phyloP scores from a whole-genome alignment of 2,113 vertebrate genomes.

The Laticauda laticaudata region DNA sequence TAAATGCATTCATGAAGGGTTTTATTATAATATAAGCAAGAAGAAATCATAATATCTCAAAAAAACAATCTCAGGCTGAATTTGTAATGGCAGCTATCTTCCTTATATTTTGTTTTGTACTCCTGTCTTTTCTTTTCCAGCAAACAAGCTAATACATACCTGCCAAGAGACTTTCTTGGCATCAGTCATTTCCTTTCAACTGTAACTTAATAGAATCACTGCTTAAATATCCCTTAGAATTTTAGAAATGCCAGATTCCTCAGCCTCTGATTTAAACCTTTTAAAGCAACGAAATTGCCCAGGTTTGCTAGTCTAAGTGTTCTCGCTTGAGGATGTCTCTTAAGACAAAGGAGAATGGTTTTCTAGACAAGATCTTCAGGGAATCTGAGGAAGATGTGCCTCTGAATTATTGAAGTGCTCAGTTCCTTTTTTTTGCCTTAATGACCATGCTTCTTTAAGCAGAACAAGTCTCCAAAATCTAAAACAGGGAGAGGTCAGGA shows the following conservation, averaged over 20 bases:
- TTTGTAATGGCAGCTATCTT: constrained; percentile 2
- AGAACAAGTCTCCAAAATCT: constrained; percentile 47
- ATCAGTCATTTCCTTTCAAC: constrained; percentile 15
- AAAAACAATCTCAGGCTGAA: neutral
- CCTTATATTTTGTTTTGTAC: neutral
- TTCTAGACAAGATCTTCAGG: constrained; percentile 12
- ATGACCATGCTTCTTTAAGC: constrained; percentile 56
- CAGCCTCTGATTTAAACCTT: neutral
- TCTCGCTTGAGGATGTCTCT: constrained; percentile 18
- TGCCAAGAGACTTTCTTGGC: constrained; percentile 6
- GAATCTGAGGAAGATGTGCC: constrained; percentile 28
- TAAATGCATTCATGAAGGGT: neutral
- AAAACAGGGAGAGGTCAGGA: constrained; percentile 42
- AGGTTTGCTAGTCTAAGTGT: neutral
- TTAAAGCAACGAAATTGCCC: neutral
- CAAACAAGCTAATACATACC: constrained; percentile 7
- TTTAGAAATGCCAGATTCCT: neutral
- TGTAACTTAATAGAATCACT: constrained; percentile 27
- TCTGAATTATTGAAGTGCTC: constrained; percentile 58
- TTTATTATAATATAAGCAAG: neutral
- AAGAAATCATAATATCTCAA: neutral
- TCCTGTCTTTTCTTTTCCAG: neutral
- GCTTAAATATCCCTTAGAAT: neutral
- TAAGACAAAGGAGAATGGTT: constrained; percentile 20
- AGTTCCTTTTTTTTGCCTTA: constrained; percentile 40